Base-by-base conservation (phyloP, 2,797 vertebrate genomes). In the Paguma larvata region DNA sequence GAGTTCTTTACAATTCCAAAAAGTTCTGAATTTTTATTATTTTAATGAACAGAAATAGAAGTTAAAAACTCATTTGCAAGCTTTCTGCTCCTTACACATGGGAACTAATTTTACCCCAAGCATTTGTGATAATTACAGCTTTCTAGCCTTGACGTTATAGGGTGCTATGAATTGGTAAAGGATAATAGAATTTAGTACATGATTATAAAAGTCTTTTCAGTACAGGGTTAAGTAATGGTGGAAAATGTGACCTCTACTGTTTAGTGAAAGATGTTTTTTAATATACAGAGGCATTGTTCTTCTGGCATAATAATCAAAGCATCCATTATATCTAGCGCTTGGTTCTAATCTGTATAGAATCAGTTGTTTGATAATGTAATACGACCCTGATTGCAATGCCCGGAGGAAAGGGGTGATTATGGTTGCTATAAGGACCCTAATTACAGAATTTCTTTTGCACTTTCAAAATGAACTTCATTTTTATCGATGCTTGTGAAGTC, bases 241-340 rank as follows among this genome's bases (percentile, higher is more conserved):
- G 51, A 88, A 97, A 97, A 95, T 94, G 89, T 78, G 92, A 95
- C 79, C 91, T 91, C 77, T 79, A 27, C 51, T 84, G 62, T 97
- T 79, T 65, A 80, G 59, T 93, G 88, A 89, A 92, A 93, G 85
- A 67, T 94, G 48, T 72, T 89, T 83, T 95, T 88, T 96, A 94
- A 93, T 91, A 91, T 83, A 97, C 80, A 97, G 83, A 75, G 48
- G 13, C 93, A 79, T 95, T 95, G 68, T 97, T 97, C 93, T 93
- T 84, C 63, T 23, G 56, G 44, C n/a, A 41, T 92, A 67, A 86
- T 95, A 89, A 96, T 97, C 93, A 95, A 97, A 84, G 91, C 94
- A 89, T 96, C 97, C 95, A 92, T 97, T 97, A 19, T 94, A 65
- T 86, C 14, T 75, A 51, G 38, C 78, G 41, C n/a, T 91, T 91